Base-by-base conservation (phyloP, 2,797 vertebrate genomes). In the Malacoraja senta region DNA sequence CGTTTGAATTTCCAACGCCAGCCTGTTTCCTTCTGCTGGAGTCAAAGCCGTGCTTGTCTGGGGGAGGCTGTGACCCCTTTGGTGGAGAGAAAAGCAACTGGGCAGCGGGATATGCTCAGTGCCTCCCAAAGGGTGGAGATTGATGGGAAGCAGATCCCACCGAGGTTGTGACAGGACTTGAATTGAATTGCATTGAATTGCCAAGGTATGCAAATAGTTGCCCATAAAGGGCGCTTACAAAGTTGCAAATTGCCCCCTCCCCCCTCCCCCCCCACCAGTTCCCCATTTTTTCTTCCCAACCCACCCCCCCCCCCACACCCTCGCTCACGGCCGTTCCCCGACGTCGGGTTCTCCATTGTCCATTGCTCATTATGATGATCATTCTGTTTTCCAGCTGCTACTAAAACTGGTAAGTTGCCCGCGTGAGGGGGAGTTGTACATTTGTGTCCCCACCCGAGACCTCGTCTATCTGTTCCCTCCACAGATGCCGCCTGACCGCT, bases 1-100 rank as follows among this genome's bases (percentile, higher is more conserved):
- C 44, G 90, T 72, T 74, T 91, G 90, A 91, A 91, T 91, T 91
- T 65, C 83, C 83, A 65, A 65, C 29, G 17, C 83, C 61, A 65
- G 61, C n/a, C 83, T n/a, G 63, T 63, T 65, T 91, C 90, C 90
- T 91, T 15, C 35, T 72, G 90, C 65, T 72, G 12, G 24, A 74
- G 68, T 91, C 90, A 91, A 74, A 91, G 90, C 68, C 10, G 13
- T 6, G 35, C 72, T 91, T 91, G 90, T 91, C 65, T 74, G 63
- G 1, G 35, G 44, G 29, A 13, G 71, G 24, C 88, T 72, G 35
- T 72, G 63, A 26, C 32, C 35, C 44, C 17, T 24, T 63, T 26
- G 63, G 88, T 26, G 26, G 65, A 21, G 88, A 68, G 35, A 2
- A 72, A 72, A 58, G 29, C n/a, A 32, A 86, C n/a, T 13, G 29